Base-by-base conservation (phyloP, 2,113 vertebrate species). In the Aramus guarauna region DNA sequence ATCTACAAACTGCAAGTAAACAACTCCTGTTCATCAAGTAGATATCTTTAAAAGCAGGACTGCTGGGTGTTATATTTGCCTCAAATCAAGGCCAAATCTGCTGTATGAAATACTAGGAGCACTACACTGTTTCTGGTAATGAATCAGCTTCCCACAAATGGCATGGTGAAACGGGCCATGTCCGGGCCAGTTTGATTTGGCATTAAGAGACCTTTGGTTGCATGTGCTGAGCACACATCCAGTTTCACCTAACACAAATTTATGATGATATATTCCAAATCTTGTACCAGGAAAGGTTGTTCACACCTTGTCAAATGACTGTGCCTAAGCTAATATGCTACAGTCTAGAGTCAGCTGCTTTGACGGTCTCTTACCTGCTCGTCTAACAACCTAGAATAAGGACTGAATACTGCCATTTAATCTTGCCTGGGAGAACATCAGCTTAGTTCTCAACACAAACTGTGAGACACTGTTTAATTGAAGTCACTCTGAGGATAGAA, bases 61-160 rank as follows among this genome's bases (percentile, higher is more conserved):
- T 76, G 63, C 92, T 88, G 79, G 55, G 75, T 79, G 6, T 55
- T 73, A 45, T 50, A 52, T 41, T 89, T 77, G 29, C 30, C 66
- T 89, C 43, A 85, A 37, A 41, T 41, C 59, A 52, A 39, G 21
- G 43, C 39, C 21, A 39, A 15, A 32, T n/a, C 41, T 59, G 11
- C 39, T 9, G 56, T 37, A 47, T 53, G 68, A 92, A 94, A 92
- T 47, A 58, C 67, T 59, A 91, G 68, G 50, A 91, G 56, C 79
- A 29, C 36, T 58, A 23, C 37, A 32, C 32, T 47, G 43, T 3
- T 75, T 52, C 77, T 80, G 64, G 45, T 12, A 17, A 64, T 85
- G 81, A 95, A 88, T 88, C 96, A 94, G 73, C 89, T 95, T 64
- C 50, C 86, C 69, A 53, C 3, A 12, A 84, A 83, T 75, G 45